These are phyloP conservation scores for Crocuta crocuta DNA, from an alignment of 2,113 vertebrate genomes.

Conservation along the genomic window DNA sequence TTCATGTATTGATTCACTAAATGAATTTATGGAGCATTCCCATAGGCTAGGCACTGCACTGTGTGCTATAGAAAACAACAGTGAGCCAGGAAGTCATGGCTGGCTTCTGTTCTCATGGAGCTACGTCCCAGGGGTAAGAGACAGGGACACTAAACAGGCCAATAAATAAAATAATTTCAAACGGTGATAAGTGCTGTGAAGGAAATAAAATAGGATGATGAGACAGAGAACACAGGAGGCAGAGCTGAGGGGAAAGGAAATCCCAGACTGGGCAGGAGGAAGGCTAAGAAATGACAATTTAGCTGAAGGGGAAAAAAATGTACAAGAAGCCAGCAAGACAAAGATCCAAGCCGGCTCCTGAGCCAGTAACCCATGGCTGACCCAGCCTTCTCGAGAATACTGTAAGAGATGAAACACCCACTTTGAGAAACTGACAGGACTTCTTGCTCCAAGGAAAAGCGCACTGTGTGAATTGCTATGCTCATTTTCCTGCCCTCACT, in stretches of 20 bases:
- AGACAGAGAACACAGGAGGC: neutral
- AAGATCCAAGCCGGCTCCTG: neutral
- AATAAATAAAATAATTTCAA: neutral
- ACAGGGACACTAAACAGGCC: neutral
- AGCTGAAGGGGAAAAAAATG: neutral
- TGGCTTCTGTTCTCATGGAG: neutral
- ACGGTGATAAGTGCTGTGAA: neutral
- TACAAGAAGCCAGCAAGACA: neutral
- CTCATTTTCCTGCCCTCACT: slow-evolving; percentile 41
- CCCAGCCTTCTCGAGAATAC: neutral
- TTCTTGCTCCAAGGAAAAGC: neutral
- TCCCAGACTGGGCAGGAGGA: neutral
- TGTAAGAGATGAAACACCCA: neutral
- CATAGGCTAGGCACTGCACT: neutral
- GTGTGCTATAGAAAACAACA: neutral
- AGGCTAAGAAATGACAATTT: neutral
- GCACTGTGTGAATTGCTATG: neutral
- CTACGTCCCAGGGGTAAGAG: neutral
- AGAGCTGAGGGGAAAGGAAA: neutral
- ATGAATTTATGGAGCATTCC: neutral
- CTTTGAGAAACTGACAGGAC: slow-evolving; percentile 2
- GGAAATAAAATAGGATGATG: neutral
- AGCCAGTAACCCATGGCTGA: neutral
- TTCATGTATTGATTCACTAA: neutral
- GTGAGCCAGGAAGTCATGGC: neutral